A percentile compares a stretch with the other conserved stretches of the same genome.
These are phyloP conservation scores for Nasonia longicornis DNA, from an alignment of 1,140 invertebrate genomes.

Conservation along the genomic window DNA sequence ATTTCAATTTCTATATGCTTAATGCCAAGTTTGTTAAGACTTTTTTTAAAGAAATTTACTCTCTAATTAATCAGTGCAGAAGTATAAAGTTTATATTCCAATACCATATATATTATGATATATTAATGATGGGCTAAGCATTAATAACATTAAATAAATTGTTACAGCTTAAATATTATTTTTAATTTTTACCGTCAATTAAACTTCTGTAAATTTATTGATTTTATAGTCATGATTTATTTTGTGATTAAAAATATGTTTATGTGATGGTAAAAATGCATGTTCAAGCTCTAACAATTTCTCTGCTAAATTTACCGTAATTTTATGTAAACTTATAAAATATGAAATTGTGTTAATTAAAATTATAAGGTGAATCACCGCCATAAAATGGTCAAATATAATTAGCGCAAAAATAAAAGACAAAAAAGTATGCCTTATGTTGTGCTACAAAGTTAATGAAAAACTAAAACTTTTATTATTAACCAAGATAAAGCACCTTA, in stretches of 20 bases:
- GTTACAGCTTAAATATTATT: constrained; percentile 32
- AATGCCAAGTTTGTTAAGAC: not conserved
- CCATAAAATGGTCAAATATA: constrained; percentile 31
- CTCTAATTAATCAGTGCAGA: not conserved
- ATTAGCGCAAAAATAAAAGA: constrained; percentile 21
- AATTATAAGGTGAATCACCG: constrained; percentile 35
- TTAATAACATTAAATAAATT: not conserved
- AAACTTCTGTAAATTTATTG: not conserved
- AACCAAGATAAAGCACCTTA: constrained; percentile 40
- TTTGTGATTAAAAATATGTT: not conserved
- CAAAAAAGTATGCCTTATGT: not conserved
- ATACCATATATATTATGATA: not conserved
- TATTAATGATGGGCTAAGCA: not conserved
- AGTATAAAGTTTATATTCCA: not conserved
- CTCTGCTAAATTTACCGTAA: not conserved
- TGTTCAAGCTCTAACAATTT: no score
- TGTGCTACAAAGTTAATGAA: constrained; percentile 25
- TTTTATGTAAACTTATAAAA: constrained; percentile 14
- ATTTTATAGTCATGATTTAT: not conserved
- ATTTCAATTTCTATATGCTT: constrained; percentile 24
- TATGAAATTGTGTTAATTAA: constrained; percentile 34
- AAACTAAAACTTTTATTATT: constrained; percentile 37
- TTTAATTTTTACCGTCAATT: not conserved
- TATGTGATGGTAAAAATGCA: not conserved
- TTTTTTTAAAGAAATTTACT: not conserved